These are phyloP conservation scores for Amphimedon queenslandica DNA, from an alignment of 37 sponge, comb jelly and placozoan species.

Conservation along the genomic window DNA sequence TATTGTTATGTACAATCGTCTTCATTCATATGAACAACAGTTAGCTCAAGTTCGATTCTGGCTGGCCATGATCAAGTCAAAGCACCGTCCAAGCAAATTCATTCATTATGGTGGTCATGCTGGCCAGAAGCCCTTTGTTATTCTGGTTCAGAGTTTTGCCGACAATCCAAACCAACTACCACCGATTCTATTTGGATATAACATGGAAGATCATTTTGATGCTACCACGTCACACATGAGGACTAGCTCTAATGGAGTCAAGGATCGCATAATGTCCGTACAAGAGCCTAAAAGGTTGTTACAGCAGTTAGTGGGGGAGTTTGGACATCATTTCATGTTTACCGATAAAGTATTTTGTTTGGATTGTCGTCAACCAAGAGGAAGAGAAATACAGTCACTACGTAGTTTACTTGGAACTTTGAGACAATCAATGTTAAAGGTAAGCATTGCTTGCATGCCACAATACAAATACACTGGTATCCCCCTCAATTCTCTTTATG, in stretches of 20 bases:
- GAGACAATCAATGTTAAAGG: conserved; percentile 34
- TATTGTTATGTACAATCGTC: conserved; percentile 65
- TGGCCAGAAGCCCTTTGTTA: conserved; percentile 35
- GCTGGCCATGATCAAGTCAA: conserved; percentile 79
- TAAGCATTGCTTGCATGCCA: too few relatives aligned
- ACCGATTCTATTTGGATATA: neutral
- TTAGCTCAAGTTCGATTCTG: conserved; percentile 62
- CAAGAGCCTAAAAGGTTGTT: conserved; percentile 14
- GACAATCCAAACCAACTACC: conserved; percentile 33
- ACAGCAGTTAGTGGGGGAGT: conserved; percentile 27
- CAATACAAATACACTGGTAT: too few relatives aligned
- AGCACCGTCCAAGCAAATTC: conserved; percentile 23
- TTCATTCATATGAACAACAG: conserved; percentile 51
- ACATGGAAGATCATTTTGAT: conserved; percentile 5
- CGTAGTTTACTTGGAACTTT: conserved; percentile 33
- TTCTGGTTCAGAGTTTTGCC: conserved; percentile 71
- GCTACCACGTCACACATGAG: conserved; percentile 2
- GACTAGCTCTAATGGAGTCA: conserved; percentile 7
- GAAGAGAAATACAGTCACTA: conserved; percentile 42
- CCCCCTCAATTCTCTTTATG: too few relatives aligned
- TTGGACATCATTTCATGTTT: conserved; percentile 54
- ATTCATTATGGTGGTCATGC: conserved; percentile 22
- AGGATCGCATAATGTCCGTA: neutral
- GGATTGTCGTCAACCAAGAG: conserved; percentile 61
- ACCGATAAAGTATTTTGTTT: conserved; percentile 40